phyloP scores from a whole-genome alignment of 1,140 invertebrate genomes.

The Eumaeus atala region DNA sequence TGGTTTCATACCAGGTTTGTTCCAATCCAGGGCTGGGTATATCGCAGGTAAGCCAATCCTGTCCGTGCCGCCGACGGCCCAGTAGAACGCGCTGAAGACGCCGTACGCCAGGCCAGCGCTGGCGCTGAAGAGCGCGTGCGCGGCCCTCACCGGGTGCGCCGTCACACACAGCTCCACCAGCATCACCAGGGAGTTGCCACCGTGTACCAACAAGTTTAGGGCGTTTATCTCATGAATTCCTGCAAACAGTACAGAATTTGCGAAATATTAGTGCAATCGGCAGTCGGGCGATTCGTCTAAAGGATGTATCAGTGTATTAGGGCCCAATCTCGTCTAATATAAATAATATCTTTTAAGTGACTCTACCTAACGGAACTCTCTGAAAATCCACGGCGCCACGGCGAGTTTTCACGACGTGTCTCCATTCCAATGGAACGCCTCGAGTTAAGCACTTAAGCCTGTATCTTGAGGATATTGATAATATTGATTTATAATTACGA shows the following conservation, averaged over 20 bases:
- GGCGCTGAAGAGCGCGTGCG: constrained; percentile 78
- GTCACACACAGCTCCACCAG: constrained; percentile 82
- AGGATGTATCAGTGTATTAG: too few relatives aligned
- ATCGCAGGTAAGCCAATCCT: constrained; percentile 46
- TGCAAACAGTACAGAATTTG: constrained; percentile 30
- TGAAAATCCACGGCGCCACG: too few relatives aligned
- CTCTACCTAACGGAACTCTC: too few relatives aligned
- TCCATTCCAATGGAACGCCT: too few relatives aligned
- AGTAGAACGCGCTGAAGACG: constrained; percentile 61
- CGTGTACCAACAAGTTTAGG: constrained; percentile 83
- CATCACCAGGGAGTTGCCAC: constrained; percentile 83
- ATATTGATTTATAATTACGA: too few relatives aligned
- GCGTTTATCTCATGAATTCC: constrained; percentile 75
- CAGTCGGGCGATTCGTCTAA: too few relatives aligned
- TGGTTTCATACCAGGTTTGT: constrained; percentile 54
- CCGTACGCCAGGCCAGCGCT: constrained; percentile 61
- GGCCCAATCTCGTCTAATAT: too few relatives aligned
- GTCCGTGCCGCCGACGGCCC: constrained; percentile 59
- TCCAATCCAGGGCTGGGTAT: constrained; percentile 60
- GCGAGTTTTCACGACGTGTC: too few relatives aligned
- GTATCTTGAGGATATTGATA: too few relatives aligned
- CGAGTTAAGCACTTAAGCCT: too few relatives aligned
- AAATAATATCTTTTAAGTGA: too few relatives aligned
- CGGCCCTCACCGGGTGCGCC: constrained; percentile 78
- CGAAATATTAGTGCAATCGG: not conserved